phyloP scores from a whole-genome alignment of 2,888 invertebrate genomes.

The Aricia artaxerxes region DNA sequence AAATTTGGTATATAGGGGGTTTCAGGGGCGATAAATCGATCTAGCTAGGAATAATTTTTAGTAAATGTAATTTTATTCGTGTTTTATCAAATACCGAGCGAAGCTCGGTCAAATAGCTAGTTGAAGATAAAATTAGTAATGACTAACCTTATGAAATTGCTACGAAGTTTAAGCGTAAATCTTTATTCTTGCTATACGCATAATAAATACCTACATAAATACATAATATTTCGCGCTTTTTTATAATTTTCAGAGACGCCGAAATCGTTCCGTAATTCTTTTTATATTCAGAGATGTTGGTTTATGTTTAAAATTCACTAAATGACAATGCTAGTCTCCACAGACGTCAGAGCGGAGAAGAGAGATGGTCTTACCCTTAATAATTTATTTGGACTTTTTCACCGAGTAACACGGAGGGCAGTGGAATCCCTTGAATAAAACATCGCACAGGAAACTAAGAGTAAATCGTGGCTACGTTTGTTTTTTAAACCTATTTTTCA shows the following conservation, averaged over 20 bases:
- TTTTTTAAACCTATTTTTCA: slow-evolving; percentile 10
- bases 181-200: too few relatives aligned
- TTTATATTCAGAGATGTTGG: neutral
- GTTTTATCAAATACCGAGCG: too few relatives aligned
- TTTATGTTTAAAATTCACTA: slow-evolving; percentile 23
- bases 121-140: neutral
- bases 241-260: neutral
- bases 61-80: too few relatives aligned
- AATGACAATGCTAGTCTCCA: slow-evolving; percentile 30
- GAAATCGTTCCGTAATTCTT: neutral
- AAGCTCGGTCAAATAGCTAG: too few relatives aligned
- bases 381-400: slow-evolving; percentile 68
- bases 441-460: slow-evolving; percentile 54
- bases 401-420: slow-evolving; percentile 66
- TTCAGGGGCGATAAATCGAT: too few relatives aligned
- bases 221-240: neutral
- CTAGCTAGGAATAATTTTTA: too few relatives aligned
- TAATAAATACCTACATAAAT: too few relatives aligned
- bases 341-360: slow-evolving; percentile 46
- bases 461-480: slow-evolving; percentile 50
- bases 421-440: slow-evolving; percentile 71
- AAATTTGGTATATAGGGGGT: too few relatives aligned
- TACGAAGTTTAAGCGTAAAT: too few relatives aligned
- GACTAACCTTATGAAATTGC: too few relatives aligned
- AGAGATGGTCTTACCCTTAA: slow-evolving; percentile 67